These are phyloP conservation scores for Drosophila multiciliata DNA, from an alignment of 2,888 invertebrate species.

Conservation along the genomic window DNA sequence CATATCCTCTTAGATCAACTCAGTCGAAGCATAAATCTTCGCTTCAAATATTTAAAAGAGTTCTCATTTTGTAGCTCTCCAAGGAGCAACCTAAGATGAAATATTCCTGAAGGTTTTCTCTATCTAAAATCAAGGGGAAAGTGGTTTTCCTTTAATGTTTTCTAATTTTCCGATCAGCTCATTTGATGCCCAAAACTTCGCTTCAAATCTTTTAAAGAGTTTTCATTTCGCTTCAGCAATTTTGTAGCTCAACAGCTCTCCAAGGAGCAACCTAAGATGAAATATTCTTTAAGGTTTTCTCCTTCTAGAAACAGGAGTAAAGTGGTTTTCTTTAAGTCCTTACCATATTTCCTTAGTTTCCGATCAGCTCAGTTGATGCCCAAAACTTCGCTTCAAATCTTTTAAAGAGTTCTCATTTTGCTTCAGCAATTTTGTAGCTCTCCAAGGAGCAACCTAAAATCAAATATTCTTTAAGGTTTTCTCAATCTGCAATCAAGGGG, in stretches of 20 bases:
- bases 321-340: not conserved
- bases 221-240: not conserved
- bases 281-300: no score
- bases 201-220: constrained; percentile 5
- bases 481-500: no score
- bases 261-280: no score
- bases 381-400: constrained; percentile 4
- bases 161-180: not conserved
- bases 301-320: no score
- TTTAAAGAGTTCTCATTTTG: not conserved
- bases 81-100: constrained; percentile 16
- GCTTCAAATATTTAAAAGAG: constrained; percentile 4
- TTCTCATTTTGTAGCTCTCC: constrained; percentile 2
- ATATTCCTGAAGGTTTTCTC: no score
- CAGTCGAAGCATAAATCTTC: not conserved
- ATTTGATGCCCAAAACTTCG: not conserved
- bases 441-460: constrained; percentile 23
- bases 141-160: not conserved
- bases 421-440: constrained; percentile 1
- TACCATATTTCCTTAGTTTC: not conserved
- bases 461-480: no score
- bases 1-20: not conserved
- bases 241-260: not conserved
- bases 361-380: not conserved
- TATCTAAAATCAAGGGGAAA: no score